A percentile compares a stretch with the other conserved stretches of the same genome.
phyloP scores from a whole-genome alignment of 2,888 invertebrate species.

The Ecliptopera silaceata region DNA sequence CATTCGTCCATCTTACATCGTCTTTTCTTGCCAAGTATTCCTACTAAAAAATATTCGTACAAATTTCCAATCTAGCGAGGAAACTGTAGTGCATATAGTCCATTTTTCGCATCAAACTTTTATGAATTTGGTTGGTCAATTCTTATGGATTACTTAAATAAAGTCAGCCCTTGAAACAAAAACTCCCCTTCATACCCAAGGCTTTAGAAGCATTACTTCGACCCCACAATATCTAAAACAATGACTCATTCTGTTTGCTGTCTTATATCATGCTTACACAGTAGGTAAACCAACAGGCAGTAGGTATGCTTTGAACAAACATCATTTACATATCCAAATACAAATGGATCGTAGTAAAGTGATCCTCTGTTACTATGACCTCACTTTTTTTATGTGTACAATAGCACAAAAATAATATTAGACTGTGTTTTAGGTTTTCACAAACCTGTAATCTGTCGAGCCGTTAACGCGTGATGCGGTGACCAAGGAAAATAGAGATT shows the following conservation, averaged over 20 bases:
- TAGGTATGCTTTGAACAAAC: conserved; percentile 1
- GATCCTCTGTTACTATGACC: no score
- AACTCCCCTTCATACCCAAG: conserved; percentile 14
- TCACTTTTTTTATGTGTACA: no score
- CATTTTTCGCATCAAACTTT: background rate
- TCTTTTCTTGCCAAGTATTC: no score
- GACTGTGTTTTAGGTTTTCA: no score
- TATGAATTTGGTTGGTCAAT: background rate
- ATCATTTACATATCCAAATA: background rate
- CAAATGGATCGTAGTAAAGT: no score
- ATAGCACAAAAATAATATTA: no score
- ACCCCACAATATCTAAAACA: conserved; percentile 29
- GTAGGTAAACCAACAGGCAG: conserved; percentile 4
- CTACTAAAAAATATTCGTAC: no score
- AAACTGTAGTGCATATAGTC: background rate
- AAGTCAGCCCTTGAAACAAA: conserved; percentile 12
- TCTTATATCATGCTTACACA: conserved; percentile 13
- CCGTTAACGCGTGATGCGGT: no score
- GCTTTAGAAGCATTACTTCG: conserved; percentile 15
- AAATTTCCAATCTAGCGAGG: no score
- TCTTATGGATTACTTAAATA: conserved; percentile 4
- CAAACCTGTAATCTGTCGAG: no score
- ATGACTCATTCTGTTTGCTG: conserved; percentile 26
- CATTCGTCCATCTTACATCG: no score
- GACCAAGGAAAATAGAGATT: no score